phyloP scores from a whole-genome alignment of 2,888 invertebrate genomes.

The Dioctria linearis region DNA sequence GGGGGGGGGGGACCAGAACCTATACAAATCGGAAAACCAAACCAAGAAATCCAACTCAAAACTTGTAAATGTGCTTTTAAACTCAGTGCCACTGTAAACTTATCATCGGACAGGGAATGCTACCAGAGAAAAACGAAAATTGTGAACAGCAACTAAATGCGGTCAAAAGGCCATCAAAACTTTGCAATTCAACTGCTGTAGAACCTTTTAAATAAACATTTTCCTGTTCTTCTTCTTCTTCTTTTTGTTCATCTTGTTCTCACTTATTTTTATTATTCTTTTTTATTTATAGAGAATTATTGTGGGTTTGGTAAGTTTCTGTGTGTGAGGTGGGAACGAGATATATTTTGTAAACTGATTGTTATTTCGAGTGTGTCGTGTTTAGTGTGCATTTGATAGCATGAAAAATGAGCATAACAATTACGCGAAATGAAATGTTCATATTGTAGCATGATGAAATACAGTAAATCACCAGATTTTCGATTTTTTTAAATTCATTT shows the following conservation, averaged over 20 bases:
- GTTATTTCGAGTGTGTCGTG: slow-evolving; percentile 13
- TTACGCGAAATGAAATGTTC: neutral
- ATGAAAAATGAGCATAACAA: slow-evolving; percentile 36
- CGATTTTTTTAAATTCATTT: neutral
- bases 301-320: slow-evolving; percentile 13
- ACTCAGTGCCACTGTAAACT: slow-evolving; percentile 47
- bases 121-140: slow-evolving; percentile 20
- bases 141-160: slow-evolving; percentile 38
- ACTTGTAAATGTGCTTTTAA: slow-evolving; percentile 52
- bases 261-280: too few species aligned
- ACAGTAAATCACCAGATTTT: slow-evolving; percentile 41
- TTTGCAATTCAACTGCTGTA: slow-evolving; percentile 28
- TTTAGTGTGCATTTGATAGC: slow-evolving; percentile 46
- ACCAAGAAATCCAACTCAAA: slow-evolving; percentile 40
- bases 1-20: neutral
- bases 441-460: neutral
- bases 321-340: slow-evolving; percentile 41
- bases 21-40: slow-evolving; percentile 22
- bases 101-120: slow-evolving; percentile 20
- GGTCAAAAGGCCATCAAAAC: slow-evolving; percentile 42
- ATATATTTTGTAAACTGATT: neutral
- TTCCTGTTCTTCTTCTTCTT: neutral
- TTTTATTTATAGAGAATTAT: neutral
- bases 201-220: slow-evolving; percentile 42
- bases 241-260: slow-evolving; percentile 12